These are phyloP conservation scores for Agrochola lychnidis DNA, from an alignment of 2,888 invertebrate genomes.

Conservation along the genomic window DNA sequence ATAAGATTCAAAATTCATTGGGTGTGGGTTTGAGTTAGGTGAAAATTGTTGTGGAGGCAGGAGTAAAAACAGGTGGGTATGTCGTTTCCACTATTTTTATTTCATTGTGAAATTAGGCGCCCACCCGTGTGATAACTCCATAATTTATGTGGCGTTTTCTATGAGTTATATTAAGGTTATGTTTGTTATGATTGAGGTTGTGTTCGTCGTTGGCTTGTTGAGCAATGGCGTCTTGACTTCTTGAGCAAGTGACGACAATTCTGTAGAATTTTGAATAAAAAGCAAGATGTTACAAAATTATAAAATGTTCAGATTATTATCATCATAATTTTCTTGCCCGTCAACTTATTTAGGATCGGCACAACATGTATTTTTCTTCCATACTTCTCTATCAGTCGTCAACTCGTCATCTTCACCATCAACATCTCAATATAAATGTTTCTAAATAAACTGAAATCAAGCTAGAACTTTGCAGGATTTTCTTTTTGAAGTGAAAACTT, in stretches of 20 bases:
- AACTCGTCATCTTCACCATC: too few species aligned
- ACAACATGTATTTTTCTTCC: too few species aligned
- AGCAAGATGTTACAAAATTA: too few species aligned
- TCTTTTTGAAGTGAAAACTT: too few species aligned
- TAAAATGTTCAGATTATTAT: too few species aligned
- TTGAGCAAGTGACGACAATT: neutral
- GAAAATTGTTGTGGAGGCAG: conserved; percentile 14
- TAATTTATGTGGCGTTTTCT: conserved; percentile 58
- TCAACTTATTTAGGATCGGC: too few species aligned
- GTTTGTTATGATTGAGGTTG: conserved; percentile 27
- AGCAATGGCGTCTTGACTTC: conserved; percentile 26
- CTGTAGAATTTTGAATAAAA: too few species aligned
- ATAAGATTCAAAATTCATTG: conserved; percentile 48
- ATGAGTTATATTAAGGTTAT: conserved; percentile 53
- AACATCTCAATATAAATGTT: too few species aligned
- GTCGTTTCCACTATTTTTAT: conserved; percentile 76
- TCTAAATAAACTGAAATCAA: neutral
- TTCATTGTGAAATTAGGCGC: conserved; percentile 70
- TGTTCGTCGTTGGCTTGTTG: conserved; percentile 17
- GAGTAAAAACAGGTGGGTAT: conserved; percentile 75
- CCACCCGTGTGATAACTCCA: conserved; percentile 60
- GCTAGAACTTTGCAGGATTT: neutral
- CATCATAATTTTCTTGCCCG: too few species aligned
- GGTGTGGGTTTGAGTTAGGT: neutral
- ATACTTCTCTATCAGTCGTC: too few species aligned